Evolutionary conservation across 2,113 vertebrate species (phyloP).

Genomic region (Bufo bufo): DNA sequence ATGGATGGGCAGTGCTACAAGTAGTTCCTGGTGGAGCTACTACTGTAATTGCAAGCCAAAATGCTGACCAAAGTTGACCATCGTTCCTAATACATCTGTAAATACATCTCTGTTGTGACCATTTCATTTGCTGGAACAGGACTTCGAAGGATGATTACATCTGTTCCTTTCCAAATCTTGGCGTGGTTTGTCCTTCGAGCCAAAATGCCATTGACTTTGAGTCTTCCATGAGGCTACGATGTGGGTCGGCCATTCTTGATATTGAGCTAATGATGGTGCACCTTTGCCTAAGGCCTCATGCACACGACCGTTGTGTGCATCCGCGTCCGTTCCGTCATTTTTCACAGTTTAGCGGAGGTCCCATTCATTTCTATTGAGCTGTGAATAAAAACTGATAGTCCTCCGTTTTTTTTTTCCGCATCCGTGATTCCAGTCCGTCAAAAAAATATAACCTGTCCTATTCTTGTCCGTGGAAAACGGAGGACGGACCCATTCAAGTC

Average conservation of each 20-base stretch:
- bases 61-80: neutral
- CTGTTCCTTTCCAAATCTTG: neutral
- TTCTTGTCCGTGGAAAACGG: no score
- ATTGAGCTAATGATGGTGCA: neutral
- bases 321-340: no score
- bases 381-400: no score
- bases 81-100: neutral
- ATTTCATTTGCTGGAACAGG: neutral
- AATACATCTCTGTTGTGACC: neutral
- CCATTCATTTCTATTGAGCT: no score
- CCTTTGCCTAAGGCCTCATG: neutral
- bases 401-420: no score
- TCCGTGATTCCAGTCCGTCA: no score
- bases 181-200: neutral
- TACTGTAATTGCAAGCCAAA: neutral
- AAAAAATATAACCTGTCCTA: no score
- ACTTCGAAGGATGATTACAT: neutral
- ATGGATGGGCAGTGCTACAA: neutral
- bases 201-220: neutral
- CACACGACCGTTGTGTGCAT: neutral
- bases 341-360: no score
- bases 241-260: neutral
- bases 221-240: neutral
- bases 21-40: neutral
- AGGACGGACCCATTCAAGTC: no score